These are phyloP conservation scores for Linurgus olivaceus DNA, from an alignment of 2,797 vertebrate genomes.

Conservation along the genomic window DNA sequence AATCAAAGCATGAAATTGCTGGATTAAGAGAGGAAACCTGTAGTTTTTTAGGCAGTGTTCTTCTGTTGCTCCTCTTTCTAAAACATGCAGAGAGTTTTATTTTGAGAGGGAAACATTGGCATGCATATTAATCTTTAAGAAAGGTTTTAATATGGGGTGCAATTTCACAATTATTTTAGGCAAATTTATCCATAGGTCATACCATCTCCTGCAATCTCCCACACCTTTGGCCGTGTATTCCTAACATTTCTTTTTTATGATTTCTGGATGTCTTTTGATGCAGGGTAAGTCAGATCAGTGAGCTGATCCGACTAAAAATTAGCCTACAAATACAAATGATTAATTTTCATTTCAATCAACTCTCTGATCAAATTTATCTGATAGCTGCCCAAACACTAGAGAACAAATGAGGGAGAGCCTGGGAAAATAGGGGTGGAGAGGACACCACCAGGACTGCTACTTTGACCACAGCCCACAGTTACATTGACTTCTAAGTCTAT, in stretches of 20 bases:
- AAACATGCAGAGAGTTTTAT: neutral
- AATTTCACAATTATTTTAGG: neutral
- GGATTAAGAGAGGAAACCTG: neutral
- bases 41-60: neutral
- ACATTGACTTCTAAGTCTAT: slow-evolving; percentile 24
- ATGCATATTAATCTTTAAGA: neutral
- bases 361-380: slow-evolving; percentile 5
- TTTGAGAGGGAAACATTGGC: neutral
- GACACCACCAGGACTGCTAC: slow-evolving; percentile 20
- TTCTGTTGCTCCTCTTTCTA: neutral
- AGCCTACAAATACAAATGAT: slow-evolving; percentile 35
- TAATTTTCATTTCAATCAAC: slow-evolving; percentile 33
- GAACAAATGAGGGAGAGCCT: slow-evolving; percentile 45
- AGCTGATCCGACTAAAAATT: neutral
- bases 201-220: neutral
- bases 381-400: neutral
- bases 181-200: neutral
- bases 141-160: neutral
- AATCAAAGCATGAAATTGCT: fast-evolving
- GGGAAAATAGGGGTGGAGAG: slow-evolving; percentile 62
- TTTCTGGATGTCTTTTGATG: neutral
- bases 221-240: slow-evolving; percentile 18
- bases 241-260: slow-evolving; percentile 6
- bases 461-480: slow-evolving; percentile 36
- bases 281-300: neutral